Evolutionary conservation across 2,888 invertebrate genomes (phyloP), one percentile per base, ranked within the genome.

Genomic region (Polia nebulosa): DNA sequence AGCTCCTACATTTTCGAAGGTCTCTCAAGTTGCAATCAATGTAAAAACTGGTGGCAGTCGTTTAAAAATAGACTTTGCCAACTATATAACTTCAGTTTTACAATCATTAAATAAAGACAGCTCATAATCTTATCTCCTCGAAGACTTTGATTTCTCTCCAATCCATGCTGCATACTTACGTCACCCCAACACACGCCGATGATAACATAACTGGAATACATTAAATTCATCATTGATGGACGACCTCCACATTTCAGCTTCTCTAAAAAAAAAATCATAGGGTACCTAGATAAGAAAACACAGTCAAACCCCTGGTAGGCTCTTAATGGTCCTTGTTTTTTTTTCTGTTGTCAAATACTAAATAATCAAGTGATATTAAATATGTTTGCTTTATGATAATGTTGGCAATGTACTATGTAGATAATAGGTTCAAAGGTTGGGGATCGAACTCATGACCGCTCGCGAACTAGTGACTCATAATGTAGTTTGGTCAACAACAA

Each of bases 1-100:
- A 97, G 97, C 96, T 70, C 91, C 96, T 29, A 96, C 96, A 36
- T 97, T 97, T 86, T 93, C 96, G 15, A 96, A 96, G 85, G 96
- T 97, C 34, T 96, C 96, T 13, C 96, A 96, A 87, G 96, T 97
- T 4, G 92, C 94, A 60, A 96, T 96, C 17, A 96, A 97, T 85
- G 89, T 96, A 72, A 96, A 96, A 83, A 94, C 96, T 39, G 96
- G 96, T 82, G 96, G 96, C 29, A 96, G 96, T 82, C 94, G 96
- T 71, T 90, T 97, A 59, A 96, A 96, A 90, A 93, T 95, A 53
- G 97, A 97, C 83, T 97, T 97, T 81, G 90, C 94, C 6, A 95
- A 92, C 84, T 96, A 91, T 81, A 85, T 96, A 39, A 88, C 90
- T 53, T 96, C 96, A 41, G 89, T 96, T 76, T 86, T 95, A 75